phyloP scores from a whole-genome alignment of 2,113 vertebrate species.

The Notechis scutatus region DNA sequence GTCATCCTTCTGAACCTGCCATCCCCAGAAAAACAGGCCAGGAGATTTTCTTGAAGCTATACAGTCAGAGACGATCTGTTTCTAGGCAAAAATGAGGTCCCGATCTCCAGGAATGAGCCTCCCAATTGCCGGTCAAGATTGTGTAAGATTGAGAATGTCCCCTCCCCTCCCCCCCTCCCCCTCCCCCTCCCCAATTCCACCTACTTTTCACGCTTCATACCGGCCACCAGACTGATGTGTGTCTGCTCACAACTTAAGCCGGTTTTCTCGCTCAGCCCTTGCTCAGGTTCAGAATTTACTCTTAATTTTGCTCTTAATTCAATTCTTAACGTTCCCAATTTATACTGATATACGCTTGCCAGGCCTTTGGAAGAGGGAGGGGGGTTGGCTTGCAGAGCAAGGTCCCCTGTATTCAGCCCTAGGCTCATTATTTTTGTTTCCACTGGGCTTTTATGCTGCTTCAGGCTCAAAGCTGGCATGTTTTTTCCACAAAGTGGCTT shows the following conservation, averaged over 20 bases:
- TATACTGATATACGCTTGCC: neutral
- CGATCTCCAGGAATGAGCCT: neutral
- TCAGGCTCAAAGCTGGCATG: too few species aligned
- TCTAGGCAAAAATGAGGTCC: neutral
- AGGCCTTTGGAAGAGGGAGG: neutral
- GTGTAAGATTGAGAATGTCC: neutral
- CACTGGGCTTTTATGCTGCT: neutral
- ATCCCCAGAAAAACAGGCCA: neutral
- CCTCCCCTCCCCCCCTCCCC: too few species aligned
- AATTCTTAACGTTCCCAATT: neutral
- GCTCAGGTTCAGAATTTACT: neutral
- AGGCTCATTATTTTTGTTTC: neutral
- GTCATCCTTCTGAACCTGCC: neutral
- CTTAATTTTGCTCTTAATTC: too few species aligned
- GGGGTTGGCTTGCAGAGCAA: too few species aligned
- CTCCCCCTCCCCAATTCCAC: neutral
- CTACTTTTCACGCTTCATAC: neutral
- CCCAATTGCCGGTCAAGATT: neutral
- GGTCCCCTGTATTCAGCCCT: too few species aligned
- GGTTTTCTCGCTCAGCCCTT: neutral
- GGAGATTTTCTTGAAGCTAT: neutral
- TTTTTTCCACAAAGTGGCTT: too few species aligned
- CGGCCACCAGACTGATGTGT: neutral
- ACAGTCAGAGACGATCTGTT: too few species aligned
- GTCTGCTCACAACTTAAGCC: neutral